Evolutionary conservation across 2,797 vertebrate genomes (phyloP).

Genomic region (Sebastes minor): DNA sequence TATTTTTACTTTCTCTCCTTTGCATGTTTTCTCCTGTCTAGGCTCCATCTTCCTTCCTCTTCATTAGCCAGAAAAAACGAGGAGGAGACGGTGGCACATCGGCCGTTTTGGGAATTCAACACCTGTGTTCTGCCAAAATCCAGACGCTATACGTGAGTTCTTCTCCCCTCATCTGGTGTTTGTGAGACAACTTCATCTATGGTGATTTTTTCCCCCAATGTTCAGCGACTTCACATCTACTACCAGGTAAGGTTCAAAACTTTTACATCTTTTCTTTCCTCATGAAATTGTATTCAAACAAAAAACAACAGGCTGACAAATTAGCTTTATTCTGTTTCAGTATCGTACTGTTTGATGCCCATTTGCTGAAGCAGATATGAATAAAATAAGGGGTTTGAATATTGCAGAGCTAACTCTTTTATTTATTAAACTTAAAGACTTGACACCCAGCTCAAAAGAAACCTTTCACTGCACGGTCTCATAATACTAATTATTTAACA

Average conservation of each 20-base stretch:
- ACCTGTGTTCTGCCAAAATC: slow-evolving; percentile 6
- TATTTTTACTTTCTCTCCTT: neutral
- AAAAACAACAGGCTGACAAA: neutral
- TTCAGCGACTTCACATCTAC: neutral
- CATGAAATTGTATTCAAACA: neutral
- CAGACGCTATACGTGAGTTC: neutral
- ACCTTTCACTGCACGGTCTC: neutral
- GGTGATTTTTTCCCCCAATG: neutral
- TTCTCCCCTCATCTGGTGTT: neutral
- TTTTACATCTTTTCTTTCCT: neutral
- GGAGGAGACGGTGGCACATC: neutral
- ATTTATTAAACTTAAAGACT: neutral
- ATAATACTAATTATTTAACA: neutral
- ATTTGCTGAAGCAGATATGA: neutral
- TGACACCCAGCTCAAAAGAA: neutral
- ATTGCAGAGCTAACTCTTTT: neutral
- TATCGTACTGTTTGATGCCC: neutral
- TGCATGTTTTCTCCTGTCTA: neutral
- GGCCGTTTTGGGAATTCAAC: neutral
- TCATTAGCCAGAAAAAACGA: neutral
- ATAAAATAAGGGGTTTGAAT: slow-evolving; percentile 13
- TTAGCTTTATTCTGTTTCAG: neutral
- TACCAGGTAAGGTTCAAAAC: neutral
- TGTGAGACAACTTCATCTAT: neutral
- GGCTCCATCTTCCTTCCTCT: neutral